These are phyloP conservation scores for Melanitta fusca DNA, from an alignment of 2,797 vertebrate species.

Conservation along the genomic window DNA sequence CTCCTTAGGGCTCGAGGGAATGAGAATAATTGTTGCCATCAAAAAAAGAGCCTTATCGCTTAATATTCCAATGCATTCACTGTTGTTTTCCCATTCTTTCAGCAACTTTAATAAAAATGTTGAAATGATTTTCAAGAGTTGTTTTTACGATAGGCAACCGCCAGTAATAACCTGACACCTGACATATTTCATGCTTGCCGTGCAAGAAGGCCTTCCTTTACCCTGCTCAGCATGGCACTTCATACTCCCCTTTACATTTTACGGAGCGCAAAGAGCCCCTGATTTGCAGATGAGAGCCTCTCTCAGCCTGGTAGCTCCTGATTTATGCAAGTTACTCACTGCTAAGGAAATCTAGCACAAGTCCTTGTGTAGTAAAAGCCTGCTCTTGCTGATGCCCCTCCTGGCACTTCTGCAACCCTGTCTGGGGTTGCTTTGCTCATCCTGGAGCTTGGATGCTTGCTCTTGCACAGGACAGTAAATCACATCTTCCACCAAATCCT, in stretches of 20 bases:
- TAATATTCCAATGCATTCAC: neutral
- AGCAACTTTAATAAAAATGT: neutral
- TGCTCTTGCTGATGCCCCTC: rapidly evolving
- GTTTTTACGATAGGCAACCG: neutral
- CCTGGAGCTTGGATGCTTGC: neutral
- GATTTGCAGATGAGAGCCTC: neutral
- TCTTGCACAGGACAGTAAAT: too few species aligned
- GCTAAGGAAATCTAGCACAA: neutral
- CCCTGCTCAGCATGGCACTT: rapidly evolving
- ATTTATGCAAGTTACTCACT: neutral
- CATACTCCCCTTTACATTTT: neutral
- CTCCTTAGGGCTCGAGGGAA: neutral
- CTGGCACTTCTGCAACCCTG: neutral
- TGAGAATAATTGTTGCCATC: neutral
- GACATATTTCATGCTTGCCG: neutral
- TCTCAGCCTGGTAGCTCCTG: neutral
- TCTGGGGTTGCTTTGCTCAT: neutral
- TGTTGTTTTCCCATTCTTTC: neutral
- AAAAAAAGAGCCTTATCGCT: neutral
- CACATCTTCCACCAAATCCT: neutral
- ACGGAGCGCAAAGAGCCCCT: neutral
- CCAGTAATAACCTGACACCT: neutral
- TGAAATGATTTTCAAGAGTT: neutral
- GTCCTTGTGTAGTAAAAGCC: neutral
- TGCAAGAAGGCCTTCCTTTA: neutral